These are phyloP conservation scores for Mirounga angustirostris DNA, from an alignment of 2,113 vertebrate species.

Conservation along the genomic window DNA sequence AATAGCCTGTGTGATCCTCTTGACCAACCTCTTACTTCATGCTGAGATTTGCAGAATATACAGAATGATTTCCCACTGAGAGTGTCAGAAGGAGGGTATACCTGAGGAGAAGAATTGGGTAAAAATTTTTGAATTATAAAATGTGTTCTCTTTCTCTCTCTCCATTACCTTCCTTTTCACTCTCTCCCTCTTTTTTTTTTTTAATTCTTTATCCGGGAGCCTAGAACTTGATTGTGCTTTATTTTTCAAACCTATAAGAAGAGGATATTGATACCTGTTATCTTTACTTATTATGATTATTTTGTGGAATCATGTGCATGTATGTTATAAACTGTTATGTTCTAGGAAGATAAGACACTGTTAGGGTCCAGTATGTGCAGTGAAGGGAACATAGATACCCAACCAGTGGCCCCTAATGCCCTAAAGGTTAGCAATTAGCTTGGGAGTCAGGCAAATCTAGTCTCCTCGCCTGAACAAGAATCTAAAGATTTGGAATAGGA, in stretches of 20 bases:
- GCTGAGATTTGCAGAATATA: constrained; percentile 16
- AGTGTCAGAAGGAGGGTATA: neutral
- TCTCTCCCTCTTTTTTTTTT: neutral
- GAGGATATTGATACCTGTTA: neutral
- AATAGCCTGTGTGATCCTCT: neutral
- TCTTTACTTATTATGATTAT: neutral
- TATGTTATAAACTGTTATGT: neutral
- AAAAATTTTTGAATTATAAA: neutral
- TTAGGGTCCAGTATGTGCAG: neutral
- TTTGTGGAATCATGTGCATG: neutral
- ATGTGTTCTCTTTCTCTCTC: constrained; percentile 7
- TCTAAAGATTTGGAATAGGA: neutral
- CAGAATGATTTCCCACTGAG: constrained; percentile 8
- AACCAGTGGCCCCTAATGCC: neutral
- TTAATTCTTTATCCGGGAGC: neutral
- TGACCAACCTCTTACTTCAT: constrained; percentile 30
- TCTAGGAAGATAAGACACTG: neutral
- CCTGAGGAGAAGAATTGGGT: neutral
- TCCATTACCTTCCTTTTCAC: neutral
- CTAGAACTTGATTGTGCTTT: neutral
- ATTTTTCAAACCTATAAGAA: neutral
- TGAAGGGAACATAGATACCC: neutral
- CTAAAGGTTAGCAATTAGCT: neutral
- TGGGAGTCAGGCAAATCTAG: neutral
- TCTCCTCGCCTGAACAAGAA: constrained; percentile 36